Evolutionary conservation across 2,888 invertebrate genomes (phyloP), one percentile per base, ranked within the genome.

Genomic region (Drosophila meridionalis): DNA sequence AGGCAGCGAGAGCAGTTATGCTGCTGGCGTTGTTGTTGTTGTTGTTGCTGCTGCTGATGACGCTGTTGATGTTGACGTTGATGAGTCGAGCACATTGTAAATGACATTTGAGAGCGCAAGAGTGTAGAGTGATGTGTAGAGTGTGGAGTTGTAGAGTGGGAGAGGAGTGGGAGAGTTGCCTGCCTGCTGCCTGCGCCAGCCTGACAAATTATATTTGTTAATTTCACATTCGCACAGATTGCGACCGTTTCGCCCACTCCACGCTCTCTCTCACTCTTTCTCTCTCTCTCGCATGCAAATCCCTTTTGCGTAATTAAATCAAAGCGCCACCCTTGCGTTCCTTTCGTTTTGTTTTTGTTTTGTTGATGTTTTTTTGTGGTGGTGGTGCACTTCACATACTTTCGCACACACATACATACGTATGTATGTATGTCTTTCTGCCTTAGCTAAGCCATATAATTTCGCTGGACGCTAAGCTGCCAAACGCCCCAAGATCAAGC

Each of bases 71-170:
- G 68, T 58, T 87, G 88, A 88, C 81, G 79, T 88, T 86, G 84
- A 85, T 85, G 88, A 87, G 82, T 84, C 79, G 69, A 84, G 82
- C 80, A 80, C 73, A 87, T 87, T 87, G 83, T 79, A 77, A 83
- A 83, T 86, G 84, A 88, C 84, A 85, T 76, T 86, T 73, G 76
- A 80, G 76, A 69, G 79, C 56, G 57, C 52, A 47, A 42, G 26
- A 61, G 64, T 65, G 57, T 20, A 63, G 58, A 45, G 66, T 56
- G 56, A 40, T 8, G 45, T 36, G 48, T 34, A 61, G 66, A 60
- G 42, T 11, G 58, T 14, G 52, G 32, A 58, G 57, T 26, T 53
- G 64, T 3, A 45, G 57, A 47, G 57, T 45, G 71, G 36, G 56
- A 53, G 58, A 40, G 20, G 48, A 48, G 30, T 30, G 14, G 12